Conservation (phyloP, 2,113 vertebrate genomes). For the Tupaia tana region DNA sequence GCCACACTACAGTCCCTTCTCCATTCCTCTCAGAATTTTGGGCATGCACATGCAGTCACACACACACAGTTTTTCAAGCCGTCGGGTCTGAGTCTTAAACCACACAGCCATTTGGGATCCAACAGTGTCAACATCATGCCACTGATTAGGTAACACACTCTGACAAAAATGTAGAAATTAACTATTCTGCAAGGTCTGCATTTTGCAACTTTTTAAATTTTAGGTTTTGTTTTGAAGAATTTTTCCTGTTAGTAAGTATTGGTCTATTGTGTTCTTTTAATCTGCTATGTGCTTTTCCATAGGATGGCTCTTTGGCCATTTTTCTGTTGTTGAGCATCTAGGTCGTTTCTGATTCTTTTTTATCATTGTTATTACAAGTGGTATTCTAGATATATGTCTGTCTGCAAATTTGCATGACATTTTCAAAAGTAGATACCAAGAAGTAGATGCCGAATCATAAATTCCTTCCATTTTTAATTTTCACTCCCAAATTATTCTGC, state of each 20-base stretch:
- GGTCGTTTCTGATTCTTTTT: background rate
- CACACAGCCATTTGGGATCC: no score
- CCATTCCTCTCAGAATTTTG: no score
- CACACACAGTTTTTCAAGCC: no score
- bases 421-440: background rate
- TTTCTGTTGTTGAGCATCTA: constrained; percentile 1
- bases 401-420: background rate
- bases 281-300: background rate
- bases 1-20: no score
- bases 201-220: background rate
- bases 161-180: background rate
- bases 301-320: background rate
- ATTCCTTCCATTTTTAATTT: constrained; percentile 1
- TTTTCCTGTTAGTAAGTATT: background rate
- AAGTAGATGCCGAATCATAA: background rate
- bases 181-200: background rate
- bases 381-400: background rate
- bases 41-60: no score
- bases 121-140: no score
- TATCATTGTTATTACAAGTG: background rate
- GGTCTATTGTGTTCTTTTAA: background rate
- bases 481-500: background rate
- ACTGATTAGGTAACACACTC: background rate
- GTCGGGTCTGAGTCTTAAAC: no score
- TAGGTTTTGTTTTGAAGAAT: background rate